phyloP scores from a whole-genome alignment of 2,797 vertebrate species.

The Moxostoma hubbsi region DNA sequence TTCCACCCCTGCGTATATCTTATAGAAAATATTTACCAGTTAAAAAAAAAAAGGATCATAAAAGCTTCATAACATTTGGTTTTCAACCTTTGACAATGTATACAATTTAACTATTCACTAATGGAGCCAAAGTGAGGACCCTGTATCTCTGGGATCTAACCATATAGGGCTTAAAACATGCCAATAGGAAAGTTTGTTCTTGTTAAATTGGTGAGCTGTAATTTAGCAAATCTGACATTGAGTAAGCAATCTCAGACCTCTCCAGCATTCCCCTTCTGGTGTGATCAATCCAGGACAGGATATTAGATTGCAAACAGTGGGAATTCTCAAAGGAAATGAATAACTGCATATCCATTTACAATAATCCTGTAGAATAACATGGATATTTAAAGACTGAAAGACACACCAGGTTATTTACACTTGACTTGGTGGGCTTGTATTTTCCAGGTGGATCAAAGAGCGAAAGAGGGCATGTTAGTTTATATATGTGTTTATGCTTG shows the following conservation, averaged over 20 bases:
- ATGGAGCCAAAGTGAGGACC: no score
- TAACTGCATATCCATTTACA: no score
- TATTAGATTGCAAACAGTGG: conserved; percentile 52
- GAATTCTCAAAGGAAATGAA: conserved; percentile 52
- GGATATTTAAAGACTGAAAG: conserved; percentile 19
- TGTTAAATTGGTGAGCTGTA: conserved; percentile 14
- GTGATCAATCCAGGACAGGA: conserved; percentile 51
- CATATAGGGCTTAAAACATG: no score
- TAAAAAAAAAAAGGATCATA: no score
- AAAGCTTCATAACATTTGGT: no score
- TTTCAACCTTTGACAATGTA: no score
- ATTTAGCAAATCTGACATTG: conserved; percentile 34
- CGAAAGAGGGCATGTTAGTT: not conserved
- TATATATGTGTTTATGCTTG: conserved; percentile 3
- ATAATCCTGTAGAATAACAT: conserved; percentile 29
- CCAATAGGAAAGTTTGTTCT: no score
- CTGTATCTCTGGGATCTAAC: no score
- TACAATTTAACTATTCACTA: no score
- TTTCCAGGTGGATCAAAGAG: not conserved
- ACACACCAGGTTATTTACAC: conserved; percentile 17
- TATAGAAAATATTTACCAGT: no score
- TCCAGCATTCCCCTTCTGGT: conserved; percentile 33
- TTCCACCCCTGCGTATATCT: no score
- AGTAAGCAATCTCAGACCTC: conserved; percentile 45
- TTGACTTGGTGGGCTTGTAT: conserved; percentile 21